These are phyloP conservation scores for Syngnathus scovelli DNA, from an alignment of 2,113 vertebrate species.

Conservation along the genomic window DNA sequence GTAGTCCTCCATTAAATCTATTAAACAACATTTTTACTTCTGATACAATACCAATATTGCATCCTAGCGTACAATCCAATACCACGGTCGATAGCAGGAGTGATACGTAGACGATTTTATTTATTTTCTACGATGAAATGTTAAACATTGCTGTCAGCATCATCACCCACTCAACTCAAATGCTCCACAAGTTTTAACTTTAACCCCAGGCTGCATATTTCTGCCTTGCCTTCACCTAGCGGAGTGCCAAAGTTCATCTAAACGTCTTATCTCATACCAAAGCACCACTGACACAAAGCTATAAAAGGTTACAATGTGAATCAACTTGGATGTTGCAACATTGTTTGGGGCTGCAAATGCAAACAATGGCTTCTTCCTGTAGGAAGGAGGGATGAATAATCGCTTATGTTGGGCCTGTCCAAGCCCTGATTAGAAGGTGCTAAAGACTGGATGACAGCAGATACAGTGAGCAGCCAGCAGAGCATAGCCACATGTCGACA, in stretches of 20 bases:
- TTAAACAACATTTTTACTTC: too few relatives aligned
- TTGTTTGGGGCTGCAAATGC: slow-evolving; percentile 26
- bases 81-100: too few relatives aligned
- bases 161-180: slow-evolving; percentile 7
- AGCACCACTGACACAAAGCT: slow-evolving; percentile 7
- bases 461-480: slow-evolving; percentile 16
- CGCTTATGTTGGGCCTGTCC: slow-evolving; percentile 20
- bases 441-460: slow-evolving; percentile 40
- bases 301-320: slow-evolving; percentile 7
- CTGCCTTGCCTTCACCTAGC: slow-evolving; percentile 9
- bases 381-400: slow-evolving; percentile 27
- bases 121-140: background rate
- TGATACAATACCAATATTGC: too few relatives aligned
- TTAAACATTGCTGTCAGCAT: background rate
- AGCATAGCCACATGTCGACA: slow-evolving; percentile 27
- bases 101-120: too few relatives aligned
- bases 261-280: slow-evolving; percentile 15
- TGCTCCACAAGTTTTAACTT: slow-evolving; percentile 12
- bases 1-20: too few relatives aligned
- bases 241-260: slow-evolving; percentile 19
- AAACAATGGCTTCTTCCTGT: slow-evolving; percentile 29
- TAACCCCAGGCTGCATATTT: slow-evolving; percentile 30
- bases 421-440: slow-evolving; percentile 14
- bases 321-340: slow-evolving; percentile 9
- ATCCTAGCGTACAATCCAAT: too few relatives aligned